Percentiles rank a stretch among this genome's conserved stretches.
phyloP scores from a whole-genome alignment of 2,113 vertebrate genomes.

The Entomyzon cyanotis region DNA sequence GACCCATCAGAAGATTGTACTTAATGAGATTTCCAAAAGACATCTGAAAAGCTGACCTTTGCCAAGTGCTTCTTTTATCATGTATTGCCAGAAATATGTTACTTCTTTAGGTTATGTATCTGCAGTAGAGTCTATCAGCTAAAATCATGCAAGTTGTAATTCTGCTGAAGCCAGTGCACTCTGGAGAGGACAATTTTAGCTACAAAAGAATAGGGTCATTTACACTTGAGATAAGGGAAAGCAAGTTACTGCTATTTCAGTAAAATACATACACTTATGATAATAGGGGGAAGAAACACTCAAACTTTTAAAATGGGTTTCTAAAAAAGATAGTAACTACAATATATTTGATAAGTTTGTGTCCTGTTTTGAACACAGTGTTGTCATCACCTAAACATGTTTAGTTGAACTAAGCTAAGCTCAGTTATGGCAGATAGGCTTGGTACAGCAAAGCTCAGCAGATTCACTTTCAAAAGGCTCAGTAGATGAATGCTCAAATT shows the following conservation, averaged over 20 bases:
- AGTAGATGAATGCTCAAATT: neutral
- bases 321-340: neutral
- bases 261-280: neutral
- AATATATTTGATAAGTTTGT: neutral
- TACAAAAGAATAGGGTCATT: neutral
- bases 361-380: neutral
- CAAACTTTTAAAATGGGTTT: neutral
- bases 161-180: neutral
- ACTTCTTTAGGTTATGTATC: neutral
- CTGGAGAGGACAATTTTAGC: neutral
- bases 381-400: neutral
- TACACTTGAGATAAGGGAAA: neutral
- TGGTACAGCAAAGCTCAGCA: neutral
- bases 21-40: conserved; percentile 38
- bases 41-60: conserved; percentile 38
- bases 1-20: neutral
- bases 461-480: neutral
- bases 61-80: conserved; percentile 17
- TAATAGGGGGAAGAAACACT: neutral
- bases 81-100: conserved; percentile 4
- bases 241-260: neutral
- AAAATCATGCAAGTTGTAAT: neutral
- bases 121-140: neutral
- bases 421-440: neutral
- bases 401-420: neutral